phyloP scores from a whole-genome alignment of 2,888 invertebrate genomes.

The Nasonovia ribisnigri region DNA sequence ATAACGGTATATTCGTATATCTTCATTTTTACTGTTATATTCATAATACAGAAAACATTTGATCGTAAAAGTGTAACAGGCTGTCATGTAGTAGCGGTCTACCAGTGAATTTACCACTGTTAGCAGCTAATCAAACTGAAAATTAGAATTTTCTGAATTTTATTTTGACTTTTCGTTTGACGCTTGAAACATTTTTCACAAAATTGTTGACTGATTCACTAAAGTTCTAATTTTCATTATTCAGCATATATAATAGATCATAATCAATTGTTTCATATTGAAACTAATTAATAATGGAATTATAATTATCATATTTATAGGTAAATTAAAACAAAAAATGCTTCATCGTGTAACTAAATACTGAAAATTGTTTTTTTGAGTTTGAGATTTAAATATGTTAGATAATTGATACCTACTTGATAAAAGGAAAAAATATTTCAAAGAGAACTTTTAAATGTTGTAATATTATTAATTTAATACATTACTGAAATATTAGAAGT shows the following conservation, averaged over 20 bases:
- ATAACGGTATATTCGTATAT: too few species aligned
- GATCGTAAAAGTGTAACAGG: too few species aligned
- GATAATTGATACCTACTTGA: not conserved
- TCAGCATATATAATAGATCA: not conserved
- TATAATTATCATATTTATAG: not conserved
- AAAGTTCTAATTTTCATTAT: not conserved
- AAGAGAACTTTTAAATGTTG: not conserved
- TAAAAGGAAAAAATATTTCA: not conserved
- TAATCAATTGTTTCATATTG: not conserved
- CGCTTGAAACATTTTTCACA: not conserved
- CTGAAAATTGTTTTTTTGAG: not conserved
- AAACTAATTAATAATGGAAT: not conserved
- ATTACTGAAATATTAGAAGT: not conserved
- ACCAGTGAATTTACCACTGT: too few species aligned
- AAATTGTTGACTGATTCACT: not conserved
- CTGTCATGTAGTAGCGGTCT: too few species aligned
- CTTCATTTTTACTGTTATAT: too few species aligned
- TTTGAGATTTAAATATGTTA: not conserved
- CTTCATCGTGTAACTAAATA: not conserved
- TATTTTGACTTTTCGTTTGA: not conserved
- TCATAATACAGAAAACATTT: too few species aligned
- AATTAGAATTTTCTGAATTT: not conserved
- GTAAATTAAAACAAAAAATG: too few species aligned
- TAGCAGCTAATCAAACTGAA: too few species aligned
- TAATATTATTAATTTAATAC: not conserved